Percentiles rank a stretch among this genome's conserved stretches.
Conservation (phyloP, 2,797 vertebrate species). For the Diglossa cyanea region DNA sequence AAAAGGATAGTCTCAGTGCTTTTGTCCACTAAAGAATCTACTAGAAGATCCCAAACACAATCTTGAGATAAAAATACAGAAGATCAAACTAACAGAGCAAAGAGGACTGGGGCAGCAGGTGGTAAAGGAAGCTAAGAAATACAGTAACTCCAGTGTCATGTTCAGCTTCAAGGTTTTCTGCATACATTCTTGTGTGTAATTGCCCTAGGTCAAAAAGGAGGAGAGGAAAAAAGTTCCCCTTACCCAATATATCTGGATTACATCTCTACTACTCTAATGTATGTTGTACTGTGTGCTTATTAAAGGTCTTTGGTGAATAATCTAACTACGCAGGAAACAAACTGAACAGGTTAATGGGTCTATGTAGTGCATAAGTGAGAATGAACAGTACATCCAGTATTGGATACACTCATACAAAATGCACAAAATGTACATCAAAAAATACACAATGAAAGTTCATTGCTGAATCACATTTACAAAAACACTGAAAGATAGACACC, state of each 20-base stretch:
- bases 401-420: background rate
- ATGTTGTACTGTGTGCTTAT: background rate
- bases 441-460: background rate
- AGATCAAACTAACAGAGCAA: background rate
- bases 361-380: fast-evolving
- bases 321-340: background rate
- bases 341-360: background rate
- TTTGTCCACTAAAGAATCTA: background rate
- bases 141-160: background rate
- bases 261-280: background rate
- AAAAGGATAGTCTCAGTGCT: background rate
- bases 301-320: background rate
- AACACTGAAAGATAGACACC: background rate
- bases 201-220: background rate
- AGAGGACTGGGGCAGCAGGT: background rate
- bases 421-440: background rate
- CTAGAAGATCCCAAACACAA: background rate
- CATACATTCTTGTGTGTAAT: background rate
- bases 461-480: background rate
- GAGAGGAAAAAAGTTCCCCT: background rate
- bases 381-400: background rate
- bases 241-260: background rate
- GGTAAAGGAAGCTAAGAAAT: background rate
- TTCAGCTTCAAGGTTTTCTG: background rate
- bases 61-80: background rate